Base-by-base conservation (phyloP, 2,888 invertebrate genomes). In the Netelia inedita region DNA sequence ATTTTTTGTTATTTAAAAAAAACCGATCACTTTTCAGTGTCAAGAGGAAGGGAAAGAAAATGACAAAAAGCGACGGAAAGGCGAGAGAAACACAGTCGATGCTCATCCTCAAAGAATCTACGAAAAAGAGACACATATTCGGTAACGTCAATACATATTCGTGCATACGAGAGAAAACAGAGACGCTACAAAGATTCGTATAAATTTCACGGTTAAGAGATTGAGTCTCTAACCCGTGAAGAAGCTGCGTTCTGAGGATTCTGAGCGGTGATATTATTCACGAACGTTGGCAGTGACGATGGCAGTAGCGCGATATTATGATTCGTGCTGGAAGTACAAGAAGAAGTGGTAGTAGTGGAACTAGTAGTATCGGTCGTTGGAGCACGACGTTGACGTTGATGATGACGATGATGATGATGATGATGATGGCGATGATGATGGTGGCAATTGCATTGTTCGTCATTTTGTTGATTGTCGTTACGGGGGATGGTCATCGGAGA, bases 321-420 rank as follows among this genome's bases (percentile, higher is more conserved):
- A 92, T 91, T 93, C 86, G 92, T 93, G 92, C 93, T 92, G 89
- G 92, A 93, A 89, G 91, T 90, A 89, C 92, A 92, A 90, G 93
- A 92, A 89, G 92, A 92, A 89, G 92, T 61, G 61, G 73, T 90
- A 87, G 93, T 92, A 90, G 90, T 89, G 90, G 89, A 88, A 59
- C 66, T 28, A 57, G 66, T 78, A 41, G 53, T 59, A 73, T 73
- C 74, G 53, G 83, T 66, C 41, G 50, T 21, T 82, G 76, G 85
- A 74, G 81, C 83, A 57, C 84, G 86, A 69, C 82, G 84, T 28
- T 87, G 85, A 16, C 91, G 91, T 87, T 88, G 91, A 86, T 90
- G 87, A 78, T 89, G 88, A 71, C 85, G 87, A 11, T 86, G 85
- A 28, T 87, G 86, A 14, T 87, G 88, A 79, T 86, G 87, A 74